Evolutionary conservation across 2,113 vertebrate genomes (phyloP), one percentile per base, ranked within the genome.

Genomic region (Ictalurus punctatus): DNA sequence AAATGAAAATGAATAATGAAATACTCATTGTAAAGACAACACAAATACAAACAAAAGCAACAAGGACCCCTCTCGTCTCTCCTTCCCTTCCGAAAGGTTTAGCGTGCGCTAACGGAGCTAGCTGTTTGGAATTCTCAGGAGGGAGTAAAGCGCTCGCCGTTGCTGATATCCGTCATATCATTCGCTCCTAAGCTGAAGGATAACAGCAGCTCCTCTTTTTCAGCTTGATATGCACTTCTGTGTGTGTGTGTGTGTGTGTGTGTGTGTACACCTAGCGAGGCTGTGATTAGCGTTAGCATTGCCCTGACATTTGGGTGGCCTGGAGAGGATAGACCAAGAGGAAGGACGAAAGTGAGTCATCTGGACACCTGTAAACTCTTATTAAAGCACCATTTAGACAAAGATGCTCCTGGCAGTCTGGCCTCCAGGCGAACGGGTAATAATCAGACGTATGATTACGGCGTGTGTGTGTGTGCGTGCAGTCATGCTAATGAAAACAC

Each of bases 311-410:
- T 79, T 89, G 73, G 85, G 85, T 87, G 82, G 85, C 76, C 67
- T 92, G 93, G 95, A 94, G 90, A 90, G 91, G 90, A 91, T 89
- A 80, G 59, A 92, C 92, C 84, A 83, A 34, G 48, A 87, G 44
- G 27, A 93, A 92, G 93, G 94, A 94, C 93, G 94, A 92, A 96
- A 94, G 91, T 89, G 92, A 89, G 81, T 25, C 81, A 76, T 90
- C 85, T 83, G 85, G 59, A 93, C 89, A 92, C 93, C 92, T 94
- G 94, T 94, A 94, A 95, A 93, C 93, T 94, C 93, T 95, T 94
- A 95, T 96, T 95, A 95, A 96, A 96, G 93, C 94, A 91, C 94
- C 94, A 93, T 95, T 95, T 94, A 95, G 94, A 93, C 92, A 93
- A 92, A 93, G 92, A 92, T 91, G 93, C 85, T 84, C 94, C 92